phyloP scores from a whole-genome alignment of 23 tunicate genomes.

The Aplidium turbinatum region DNA sequence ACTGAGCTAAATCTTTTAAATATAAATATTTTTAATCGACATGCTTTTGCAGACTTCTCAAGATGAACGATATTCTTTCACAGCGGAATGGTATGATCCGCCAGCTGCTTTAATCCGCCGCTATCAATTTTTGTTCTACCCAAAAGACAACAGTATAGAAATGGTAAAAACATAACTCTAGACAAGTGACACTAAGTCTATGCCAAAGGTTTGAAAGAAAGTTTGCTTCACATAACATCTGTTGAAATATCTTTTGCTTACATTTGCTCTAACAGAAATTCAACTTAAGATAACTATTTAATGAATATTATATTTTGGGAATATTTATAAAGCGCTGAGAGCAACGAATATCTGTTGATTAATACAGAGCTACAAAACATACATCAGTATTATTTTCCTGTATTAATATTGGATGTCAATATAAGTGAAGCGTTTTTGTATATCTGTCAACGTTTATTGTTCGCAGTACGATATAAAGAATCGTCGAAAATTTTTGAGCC shows the following conservation, averaged over 20 bases:
- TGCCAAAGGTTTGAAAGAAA: background rate
- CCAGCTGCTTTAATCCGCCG: conserved; percentile 94
- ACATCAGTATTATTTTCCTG: no score
- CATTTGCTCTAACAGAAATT: background rate
- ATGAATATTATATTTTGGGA: background rate
- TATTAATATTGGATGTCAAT: no score
- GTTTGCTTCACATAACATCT: background rate
- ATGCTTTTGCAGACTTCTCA: conserved; percentile 70
- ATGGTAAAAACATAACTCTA: no score
- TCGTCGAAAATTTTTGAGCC: conserved; percentile 76
- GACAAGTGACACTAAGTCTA: no score
- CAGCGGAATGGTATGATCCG: conserved; percentile 94
- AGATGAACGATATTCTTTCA: conserved; percentile 81
- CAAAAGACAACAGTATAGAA: conserved; percentile 94
- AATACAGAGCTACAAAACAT: no score
- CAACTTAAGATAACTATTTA: no score
- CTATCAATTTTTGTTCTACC: conserved; percentile 82
- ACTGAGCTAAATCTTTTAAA: background rate
- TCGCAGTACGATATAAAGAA: conserved; percentile 83
- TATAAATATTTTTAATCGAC: background rate
- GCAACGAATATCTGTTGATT: no score
- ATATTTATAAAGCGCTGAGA: no score
- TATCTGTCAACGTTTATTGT: background rate
- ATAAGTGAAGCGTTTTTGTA: background rate
- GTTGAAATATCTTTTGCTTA: background rate